Conservation (phyloP, 2,113 vertebrate species). For the Nerophis lumbriciformis region DNA sequence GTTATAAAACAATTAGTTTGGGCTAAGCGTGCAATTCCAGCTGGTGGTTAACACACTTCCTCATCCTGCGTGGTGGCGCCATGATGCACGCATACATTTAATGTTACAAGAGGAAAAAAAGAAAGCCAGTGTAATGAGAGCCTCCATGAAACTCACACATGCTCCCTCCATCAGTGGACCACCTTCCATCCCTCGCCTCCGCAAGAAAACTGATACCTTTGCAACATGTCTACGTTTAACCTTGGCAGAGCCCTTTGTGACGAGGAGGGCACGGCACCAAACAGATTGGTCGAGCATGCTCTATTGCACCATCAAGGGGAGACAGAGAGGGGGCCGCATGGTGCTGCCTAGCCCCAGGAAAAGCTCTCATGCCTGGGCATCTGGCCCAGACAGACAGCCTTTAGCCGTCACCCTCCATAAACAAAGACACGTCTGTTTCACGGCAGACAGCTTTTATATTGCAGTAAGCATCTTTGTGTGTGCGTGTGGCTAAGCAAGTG, state of each 20-base stretch:
- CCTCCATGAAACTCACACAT: conserved; percentile 1
- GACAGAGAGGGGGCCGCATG: conserved; percentile 25
- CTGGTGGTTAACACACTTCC: conserved; percentile 30
- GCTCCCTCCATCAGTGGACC: conserved; percentile 43
- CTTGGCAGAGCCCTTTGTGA: conserved; percentile 42
- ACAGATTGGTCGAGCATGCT: conserved; percentile 57
- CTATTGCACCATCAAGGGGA: conserved; percentile 16
- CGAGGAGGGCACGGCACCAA: conserved; percentile 16
- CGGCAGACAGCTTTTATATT: conserved; percentile 30
- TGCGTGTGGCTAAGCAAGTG: background rate
- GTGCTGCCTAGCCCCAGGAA: conserved; percentile 21
- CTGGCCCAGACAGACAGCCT: conserved; percentile 37
- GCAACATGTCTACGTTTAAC: conserved; percentile 42
- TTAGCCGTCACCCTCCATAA: conserved; percentile 27
- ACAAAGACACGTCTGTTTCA: conserved; percentile 36
- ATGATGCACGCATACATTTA: background rate
- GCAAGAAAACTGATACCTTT: conserved; percentile 1
- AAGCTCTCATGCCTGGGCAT: conserved; percentile 41
- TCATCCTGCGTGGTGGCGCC: conserved; percentile 5
- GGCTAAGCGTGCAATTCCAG: conserved; percentile 49
- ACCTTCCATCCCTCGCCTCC: background rate
- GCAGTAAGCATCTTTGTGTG: conserved; percentile 23
- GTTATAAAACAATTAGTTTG: conserved; percentile 65
- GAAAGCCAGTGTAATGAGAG: background rate
- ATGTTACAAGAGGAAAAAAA: background rate